Base-by-base conservation (phyloP, 2,888 invertebrate species). In the Cantharis rustica region DNA sequence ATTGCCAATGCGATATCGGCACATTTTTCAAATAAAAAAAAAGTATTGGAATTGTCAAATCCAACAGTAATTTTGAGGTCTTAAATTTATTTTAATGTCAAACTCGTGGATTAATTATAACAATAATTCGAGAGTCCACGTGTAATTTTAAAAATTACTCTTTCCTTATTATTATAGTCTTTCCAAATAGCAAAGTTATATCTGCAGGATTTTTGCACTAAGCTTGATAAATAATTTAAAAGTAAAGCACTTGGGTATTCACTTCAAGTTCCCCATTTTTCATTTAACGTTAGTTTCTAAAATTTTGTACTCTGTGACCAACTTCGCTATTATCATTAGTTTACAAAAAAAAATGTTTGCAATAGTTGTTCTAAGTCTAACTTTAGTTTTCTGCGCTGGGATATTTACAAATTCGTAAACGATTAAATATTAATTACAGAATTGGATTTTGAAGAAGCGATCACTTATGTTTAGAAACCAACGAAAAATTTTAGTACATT, bases 1-100 rank as follows among this genome's bases (percentile, higher is more conserved):
- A 75, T 63, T 66, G 77, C 70, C 69, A 27, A 66, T 69, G 27
- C 0, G 10, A 27, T 73, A 61, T 72, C 62, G 61, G 16, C 73
- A 66, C 73, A 69, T 69, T 76, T 75, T 72, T 15, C 68, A 71
- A 73, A 75, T 23, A 75, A 75, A 75, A 69, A 83, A 83, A 83
- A n/a, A 47, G 5, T 47, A 47, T 47, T 83, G 87, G 87, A 88
- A 88, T 88, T 88, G 87, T 88, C 87, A 87, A 88, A 88, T 88
- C 87, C 88, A 88, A 88, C 87, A 87, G 88, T 88, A 87, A 86
- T 88, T 88, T 88, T 88, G 88, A 88, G 88, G 88, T 88, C 88
- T 87, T 85, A 81, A 80, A 73, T 74, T 72, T 73, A 47, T 70
- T 47, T 70, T 70, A 73, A 66, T 85, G 86, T 86, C 86, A 86